Percentiles rank a stretch among this genome's conserved stretches.
Conservation (phyloP, 2,113 vertebrate species). For the Phalacrocorax carbo region DNA sequence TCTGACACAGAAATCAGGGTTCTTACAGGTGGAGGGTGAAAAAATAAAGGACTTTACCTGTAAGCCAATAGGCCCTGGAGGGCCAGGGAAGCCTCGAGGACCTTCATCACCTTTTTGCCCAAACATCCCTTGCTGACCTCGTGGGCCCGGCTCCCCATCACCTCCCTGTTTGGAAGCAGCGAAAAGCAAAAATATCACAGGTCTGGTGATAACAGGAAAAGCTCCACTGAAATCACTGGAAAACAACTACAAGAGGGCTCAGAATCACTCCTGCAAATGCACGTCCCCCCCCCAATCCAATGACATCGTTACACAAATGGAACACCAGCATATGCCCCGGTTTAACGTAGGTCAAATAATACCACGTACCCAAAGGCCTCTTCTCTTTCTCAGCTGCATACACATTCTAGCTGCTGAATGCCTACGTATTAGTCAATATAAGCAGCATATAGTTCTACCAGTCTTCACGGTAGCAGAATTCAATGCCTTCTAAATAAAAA, state of each 20-base stretch:
- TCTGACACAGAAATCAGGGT: neutral
- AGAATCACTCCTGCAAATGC: neutral
- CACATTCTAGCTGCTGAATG: neutral
- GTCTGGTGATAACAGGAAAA: neutral
- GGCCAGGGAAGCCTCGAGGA: constrained; percentile 92
- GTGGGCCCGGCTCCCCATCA: constrained; percentile 94
- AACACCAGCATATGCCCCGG: neutral
- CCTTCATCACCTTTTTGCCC: constrained; percentile 98
- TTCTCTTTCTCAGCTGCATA: neutral
- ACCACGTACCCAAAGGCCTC: neutral
- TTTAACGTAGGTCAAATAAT: neutral
- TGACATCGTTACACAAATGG: neutral
- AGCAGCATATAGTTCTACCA: neutral
- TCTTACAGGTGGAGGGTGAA: neutral
- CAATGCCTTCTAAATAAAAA: neutral
- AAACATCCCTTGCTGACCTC: constrained; percentile 98
- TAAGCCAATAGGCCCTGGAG: constrained; percentile 93
- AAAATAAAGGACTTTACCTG: constrained; percentile 79
- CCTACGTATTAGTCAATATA: neutral
- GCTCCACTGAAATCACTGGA: neutral
- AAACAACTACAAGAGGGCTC: neutral
- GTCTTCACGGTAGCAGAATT: neutral
- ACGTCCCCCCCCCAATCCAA: neutral
- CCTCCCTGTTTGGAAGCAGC: constrained; percentile 78
- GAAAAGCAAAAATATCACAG: neutral